Evolutionary conservation across 2,888 invertebrate genomes (phyloP).

Genomic region (Hirtodrosophila trivittata): DNA sequence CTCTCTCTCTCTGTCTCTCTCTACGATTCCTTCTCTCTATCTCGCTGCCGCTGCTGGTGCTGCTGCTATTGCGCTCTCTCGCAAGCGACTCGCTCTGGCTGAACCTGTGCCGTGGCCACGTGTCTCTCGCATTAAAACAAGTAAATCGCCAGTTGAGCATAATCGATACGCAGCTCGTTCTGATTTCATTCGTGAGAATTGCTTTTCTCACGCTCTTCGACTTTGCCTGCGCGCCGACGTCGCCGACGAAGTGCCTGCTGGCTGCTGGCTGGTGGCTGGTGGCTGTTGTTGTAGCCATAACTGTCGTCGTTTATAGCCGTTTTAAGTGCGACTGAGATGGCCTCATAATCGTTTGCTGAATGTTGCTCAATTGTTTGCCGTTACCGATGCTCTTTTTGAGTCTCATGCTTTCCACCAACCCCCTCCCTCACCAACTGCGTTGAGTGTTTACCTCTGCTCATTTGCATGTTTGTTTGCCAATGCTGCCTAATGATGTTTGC

Average conservation of each 20-base stretch:
- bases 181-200: conserved; percentile 77
- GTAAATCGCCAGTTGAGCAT: conserved; percentile 77
- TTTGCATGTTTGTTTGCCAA: conserved; percentile 59
- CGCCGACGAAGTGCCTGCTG: conserved; percentile 33
- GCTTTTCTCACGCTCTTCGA: conserved; percentile 79
- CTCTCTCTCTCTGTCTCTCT: conserved; percentile 30
- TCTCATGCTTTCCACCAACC: conserved; percentile 1
- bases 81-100: conserved; percentile 8
- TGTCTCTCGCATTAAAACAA: conserved; percentile 77
- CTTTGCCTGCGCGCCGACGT: conserved; percentile 56
- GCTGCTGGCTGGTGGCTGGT: not conserved
- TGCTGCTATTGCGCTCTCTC: conserved; percentile 25
- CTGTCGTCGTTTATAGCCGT: conserved; percentile 83
- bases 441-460: conserved; percentile 9
- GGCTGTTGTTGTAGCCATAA: conserved; percentile 71
- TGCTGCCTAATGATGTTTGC: conserved; percentile 59
- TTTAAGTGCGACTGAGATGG: conserved; percentile 84
- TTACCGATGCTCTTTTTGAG: conserved; percentile 48
- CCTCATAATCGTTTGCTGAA: conserved; percentile 83
- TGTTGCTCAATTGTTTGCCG: conserved; percentile 77
- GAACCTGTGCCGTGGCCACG: conserved; percentile 70
- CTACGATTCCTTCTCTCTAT: conserved; percentile 3
- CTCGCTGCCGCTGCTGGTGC: conserved; percentile 3
- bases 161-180: conserved; percentile 77
- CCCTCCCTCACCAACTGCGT: conserved; percentile 8